Evolutionary conservation across 2,797 vertebrate genomes (phyloP).

Genomic region (Molossus molossus): DNA sequence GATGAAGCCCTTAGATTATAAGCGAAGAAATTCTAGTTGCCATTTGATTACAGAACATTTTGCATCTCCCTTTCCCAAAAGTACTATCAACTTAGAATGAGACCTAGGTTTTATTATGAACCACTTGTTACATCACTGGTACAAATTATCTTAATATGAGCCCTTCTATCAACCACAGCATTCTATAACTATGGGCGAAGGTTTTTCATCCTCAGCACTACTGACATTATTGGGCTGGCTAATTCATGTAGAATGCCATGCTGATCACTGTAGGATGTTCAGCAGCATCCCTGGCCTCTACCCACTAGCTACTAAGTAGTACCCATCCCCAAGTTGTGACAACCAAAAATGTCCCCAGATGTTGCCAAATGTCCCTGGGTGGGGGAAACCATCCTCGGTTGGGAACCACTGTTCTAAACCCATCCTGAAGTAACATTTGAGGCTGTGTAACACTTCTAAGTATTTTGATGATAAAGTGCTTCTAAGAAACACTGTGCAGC

Average conservation of each 20-base stretch:
- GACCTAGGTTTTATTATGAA: neutral
- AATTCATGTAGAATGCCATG: neutral
- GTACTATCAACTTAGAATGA: neutral
- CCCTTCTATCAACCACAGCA: neutral
- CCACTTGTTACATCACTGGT: neutral
- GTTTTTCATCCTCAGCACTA: neutral
- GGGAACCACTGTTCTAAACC: neutral
- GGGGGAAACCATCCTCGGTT: neutral
- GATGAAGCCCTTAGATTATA: neutral
- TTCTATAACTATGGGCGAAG: neutral
- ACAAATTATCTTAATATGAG: conserved; percentile 16
- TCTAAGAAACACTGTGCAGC: conserved; percentile 61
- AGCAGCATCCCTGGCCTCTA: neutral
- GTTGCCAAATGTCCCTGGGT: neutral
- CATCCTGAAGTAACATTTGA: neutral
- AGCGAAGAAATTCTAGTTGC: conserved; percentile 24
- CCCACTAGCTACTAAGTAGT: neutral
- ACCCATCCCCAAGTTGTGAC: neutral
- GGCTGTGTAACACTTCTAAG: conserved; percentile 10
- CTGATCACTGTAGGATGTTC: neutral
- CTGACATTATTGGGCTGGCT: neutral
- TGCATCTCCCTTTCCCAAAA: neutral
- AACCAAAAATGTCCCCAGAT: neutral
- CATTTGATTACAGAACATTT: neutral
- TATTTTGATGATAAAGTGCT: conserved; percentile 60